Conservation (phyloP, 2,888 invertebrate genomes). For the Seira musarum region DNA sequence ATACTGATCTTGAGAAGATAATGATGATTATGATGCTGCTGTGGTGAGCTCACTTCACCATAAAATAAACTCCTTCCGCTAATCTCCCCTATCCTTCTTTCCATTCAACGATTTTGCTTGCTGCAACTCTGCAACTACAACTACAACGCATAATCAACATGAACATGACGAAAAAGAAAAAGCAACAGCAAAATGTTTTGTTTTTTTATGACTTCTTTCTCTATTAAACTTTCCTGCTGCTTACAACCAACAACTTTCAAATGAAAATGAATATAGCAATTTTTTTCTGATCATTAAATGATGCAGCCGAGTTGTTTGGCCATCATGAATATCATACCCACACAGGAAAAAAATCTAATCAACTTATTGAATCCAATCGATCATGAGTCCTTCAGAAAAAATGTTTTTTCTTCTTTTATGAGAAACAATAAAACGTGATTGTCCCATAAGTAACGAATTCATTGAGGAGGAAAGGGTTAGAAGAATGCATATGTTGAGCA, state of each 20-base stretch:
- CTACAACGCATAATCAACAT: no score
- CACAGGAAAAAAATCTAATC: conserved; percentile 26
- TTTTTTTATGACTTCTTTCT: neutral
- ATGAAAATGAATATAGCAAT: no score
- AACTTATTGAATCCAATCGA: conserved; percentile 21
- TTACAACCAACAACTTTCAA: no score
- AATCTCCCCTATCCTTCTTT: neutral
- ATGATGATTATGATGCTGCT: neutral
- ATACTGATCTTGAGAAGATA: neutral
- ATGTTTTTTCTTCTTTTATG: no score
- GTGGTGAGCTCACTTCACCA: conserved; percentile 23
- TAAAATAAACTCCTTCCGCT: conserved; percentile 32
- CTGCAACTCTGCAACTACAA: no score
- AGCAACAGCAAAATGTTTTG: neutral
- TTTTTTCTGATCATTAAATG: no score
- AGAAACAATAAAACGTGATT: neutral
- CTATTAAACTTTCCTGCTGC: no score
- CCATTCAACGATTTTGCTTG: no score
- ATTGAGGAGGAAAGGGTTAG: neutral
- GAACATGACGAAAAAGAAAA: neutral
- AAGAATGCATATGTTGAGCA: neutral
- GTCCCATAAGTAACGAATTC: conserved; percentile 4
- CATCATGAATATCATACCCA: no score
- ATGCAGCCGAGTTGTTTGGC: no score
- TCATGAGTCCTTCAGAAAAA: no score